Conservation (phyloP, 1,140 invertebrate genomes). For the Listronotus oregonensis region DNA sequence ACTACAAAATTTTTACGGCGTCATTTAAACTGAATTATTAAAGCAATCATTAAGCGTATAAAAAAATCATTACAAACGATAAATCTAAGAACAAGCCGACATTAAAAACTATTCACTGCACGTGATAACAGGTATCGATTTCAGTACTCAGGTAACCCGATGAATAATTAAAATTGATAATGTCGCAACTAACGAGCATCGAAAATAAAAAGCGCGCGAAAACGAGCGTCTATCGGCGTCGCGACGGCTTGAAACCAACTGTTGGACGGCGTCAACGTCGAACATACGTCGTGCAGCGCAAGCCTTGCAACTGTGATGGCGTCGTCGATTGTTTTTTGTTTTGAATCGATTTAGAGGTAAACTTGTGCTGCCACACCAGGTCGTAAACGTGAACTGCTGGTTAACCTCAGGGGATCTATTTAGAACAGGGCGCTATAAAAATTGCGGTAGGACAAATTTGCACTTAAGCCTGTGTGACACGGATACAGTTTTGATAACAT, state of each 20-base stretch:
- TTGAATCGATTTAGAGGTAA: slow-evolving; percentile 11
- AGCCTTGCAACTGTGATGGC: slow-evolving; percentile 4
- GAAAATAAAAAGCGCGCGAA: slow-evolving; percentile 3
- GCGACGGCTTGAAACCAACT: slow-evolving; percentile 13
- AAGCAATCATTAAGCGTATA: neutral
- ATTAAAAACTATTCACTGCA: neutral
- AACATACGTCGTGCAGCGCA: neutral
- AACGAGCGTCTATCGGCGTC: neutral
- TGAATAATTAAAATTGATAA: slow-evolving; percentile 9
- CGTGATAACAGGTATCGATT: slow-evolving; percentile 10
- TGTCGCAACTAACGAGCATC: slow-evolving; percentile 1
- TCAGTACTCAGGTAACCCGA: neutral
- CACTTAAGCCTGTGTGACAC: too few relatives aligned
- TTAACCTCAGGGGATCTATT: neutral
- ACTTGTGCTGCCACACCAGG: neutral
- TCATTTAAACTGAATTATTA: neutral
- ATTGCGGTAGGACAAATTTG: too few relatives aligned
- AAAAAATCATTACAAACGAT: too few relatives aligned
- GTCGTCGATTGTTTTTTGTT: slow-evolving; percentile 9
- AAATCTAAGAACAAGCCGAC: neutral
- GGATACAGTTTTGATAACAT: too few relatives aligned
- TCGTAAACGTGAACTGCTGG: neutral
- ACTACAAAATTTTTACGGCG: too few relatives aligned
- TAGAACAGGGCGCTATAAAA: too few relatives aligned
- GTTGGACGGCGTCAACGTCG: slow-evolving; percentile 7